phyloP scores from a whole-genome alignment of 2,888 invertebrate species.

The Drosophila mimica region DNA sequence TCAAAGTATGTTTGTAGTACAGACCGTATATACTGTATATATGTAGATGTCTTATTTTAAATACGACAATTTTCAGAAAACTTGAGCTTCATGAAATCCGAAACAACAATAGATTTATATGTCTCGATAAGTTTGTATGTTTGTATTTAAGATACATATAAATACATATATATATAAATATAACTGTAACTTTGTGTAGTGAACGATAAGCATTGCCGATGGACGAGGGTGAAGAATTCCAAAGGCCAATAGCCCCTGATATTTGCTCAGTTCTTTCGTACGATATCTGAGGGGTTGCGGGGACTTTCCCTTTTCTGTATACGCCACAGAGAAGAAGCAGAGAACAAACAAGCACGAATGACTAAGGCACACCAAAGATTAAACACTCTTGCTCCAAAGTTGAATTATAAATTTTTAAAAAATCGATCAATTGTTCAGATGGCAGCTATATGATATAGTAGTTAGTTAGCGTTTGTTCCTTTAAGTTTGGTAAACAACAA shows the following conservation, averaged over 20 bases:
- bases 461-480: background rate
- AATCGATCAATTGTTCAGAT: background rate
- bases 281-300: background rate
- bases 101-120: slow-evolving; percentile 23
- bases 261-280: slow-evolving; percentile 19
- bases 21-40: too few relatives aligned
- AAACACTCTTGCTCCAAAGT: background rate
- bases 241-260: slow-evolving; percentile 74
- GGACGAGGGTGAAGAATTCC: slow-evolving; percentile 52
- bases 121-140: background rate
- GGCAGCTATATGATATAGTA: background rate
- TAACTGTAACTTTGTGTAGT: slow-evolving; percentile 37
- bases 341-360: slow-evolving; percentile 18
- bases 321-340: slow-evolving; percentile 5
- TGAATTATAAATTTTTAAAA: background rate
- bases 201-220: slow-evolving; percentile 68
- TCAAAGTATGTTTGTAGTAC: background rate
- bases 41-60: slow-evolving; percentile 11
- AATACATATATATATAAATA: background rate
- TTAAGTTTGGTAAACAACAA: background rate
- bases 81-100: slow-evolving; percentile 26
- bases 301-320: slow-evolving; percentile 66
- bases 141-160: background rate
- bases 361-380: background rate
- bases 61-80: slow-evolving; percentile 28